A percentile compares a stretch with the other conserved stretches of the same genome.
These are phyloP conservation scores for Anas platyrhynchos DNA, from an alignment of 2,113 vertebrate species.

Conservation along the genomic window DNA sequence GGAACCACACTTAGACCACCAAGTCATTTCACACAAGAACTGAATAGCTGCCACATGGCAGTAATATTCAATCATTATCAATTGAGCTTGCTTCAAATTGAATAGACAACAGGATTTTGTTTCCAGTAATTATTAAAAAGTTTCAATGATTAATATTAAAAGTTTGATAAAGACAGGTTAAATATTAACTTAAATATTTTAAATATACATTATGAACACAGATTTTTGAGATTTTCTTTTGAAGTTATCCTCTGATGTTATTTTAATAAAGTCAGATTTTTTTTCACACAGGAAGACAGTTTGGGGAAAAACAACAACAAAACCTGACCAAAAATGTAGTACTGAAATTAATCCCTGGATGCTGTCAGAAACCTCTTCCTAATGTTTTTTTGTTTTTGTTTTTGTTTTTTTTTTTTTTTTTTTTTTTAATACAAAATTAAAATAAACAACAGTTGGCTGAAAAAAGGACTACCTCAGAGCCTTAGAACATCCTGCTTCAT, in stretches of 20 bases:
- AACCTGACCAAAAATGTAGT: neutral
- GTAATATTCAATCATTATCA: neutral
- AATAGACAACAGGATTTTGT: neutral
- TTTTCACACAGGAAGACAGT: neutral
- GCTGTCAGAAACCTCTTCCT: neutral
- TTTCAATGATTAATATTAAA: neutral
- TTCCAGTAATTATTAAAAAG: neutral
- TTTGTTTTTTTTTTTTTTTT: too few relatives aligned
- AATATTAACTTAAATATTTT: neutral
- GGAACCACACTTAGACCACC: neutral
- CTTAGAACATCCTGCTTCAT: accelerated
- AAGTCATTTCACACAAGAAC: neutral
- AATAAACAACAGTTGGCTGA: neutral
- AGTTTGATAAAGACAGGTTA: neutral
- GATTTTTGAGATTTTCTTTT: neutral
- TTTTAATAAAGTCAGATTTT: neutral
- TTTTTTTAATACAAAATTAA: neutral
- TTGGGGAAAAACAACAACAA: neutral
- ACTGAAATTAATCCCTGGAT: neutral
- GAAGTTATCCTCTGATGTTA: neutral
- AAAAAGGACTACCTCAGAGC: neutral
- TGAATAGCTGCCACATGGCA: neutral
- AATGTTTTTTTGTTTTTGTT: neutral
- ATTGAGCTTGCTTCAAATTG: neutral
- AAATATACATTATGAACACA: neutral